These are phyloP conservation scores for Nicator chloris DNA, from an alignment of 2,113 vertebrate genomes.

Conservation along the genomic window DNA sequence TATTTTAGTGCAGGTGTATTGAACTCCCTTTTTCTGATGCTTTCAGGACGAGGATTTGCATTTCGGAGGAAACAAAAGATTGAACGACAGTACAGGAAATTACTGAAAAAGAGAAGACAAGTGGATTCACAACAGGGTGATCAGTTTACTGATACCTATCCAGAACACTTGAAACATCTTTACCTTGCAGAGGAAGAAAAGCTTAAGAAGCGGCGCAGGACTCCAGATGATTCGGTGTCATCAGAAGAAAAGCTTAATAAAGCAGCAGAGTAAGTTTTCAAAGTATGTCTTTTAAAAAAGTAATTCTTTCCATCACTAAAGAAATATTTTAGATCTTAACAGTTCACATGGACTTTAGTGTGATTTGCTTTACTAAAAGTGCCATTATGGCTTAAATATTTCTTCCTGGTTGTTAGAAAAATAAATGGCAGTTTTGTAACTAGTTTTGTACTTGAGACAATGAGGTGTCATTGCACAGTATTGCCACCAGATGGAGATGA, in stretches of 20 bases:
- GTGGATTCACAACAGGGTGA: background rate
- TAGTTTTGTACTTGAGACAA: background rate
- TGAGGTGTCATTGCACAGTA: background rate
- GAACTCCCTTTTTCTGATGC: background rate
- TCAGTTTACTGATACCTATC: conserved; percentile 81
- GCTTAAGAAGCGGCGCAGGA: conserved; percentile 73
- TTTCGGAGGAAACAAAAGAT: conserved; percentile 85
- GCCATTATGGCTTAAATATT: background rate
- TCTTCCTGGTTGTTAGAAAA: background rate
- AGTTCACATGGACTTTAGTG: accelerated
- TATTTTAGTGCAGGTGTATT: background rate
- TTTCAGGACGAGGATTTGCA: conserved; percentile 89
- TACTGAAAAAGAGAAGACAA: conserved; percentile 76
- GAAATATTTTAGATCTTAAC: background rate
- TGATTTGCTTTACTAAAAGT: background rate
- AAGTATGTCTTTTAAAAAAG: background rate
- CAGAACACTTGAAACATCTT: conserved; percentile 92
- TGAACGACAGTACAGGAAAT: conserved; percentile 83
- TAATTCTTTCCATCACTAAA: background rate
- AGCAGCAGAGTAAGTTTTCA: conserved; percentile 53
- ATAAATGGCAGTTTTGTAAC: background rate
- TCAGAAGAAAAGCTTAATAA: background rate
- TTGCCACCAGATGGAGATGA: conserved; percentile 16
- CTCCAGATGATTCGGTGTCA: conserved; percentile 6
- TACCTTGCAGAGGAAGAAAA: conserved; percentile 87